Percentiles rank a stretch among this genome's conserved stretches.
Evolutionary conservation across 2,797 vertebrate species (phyloP).

Genomic region (Parauchenoglanis punctatus): DNA sequence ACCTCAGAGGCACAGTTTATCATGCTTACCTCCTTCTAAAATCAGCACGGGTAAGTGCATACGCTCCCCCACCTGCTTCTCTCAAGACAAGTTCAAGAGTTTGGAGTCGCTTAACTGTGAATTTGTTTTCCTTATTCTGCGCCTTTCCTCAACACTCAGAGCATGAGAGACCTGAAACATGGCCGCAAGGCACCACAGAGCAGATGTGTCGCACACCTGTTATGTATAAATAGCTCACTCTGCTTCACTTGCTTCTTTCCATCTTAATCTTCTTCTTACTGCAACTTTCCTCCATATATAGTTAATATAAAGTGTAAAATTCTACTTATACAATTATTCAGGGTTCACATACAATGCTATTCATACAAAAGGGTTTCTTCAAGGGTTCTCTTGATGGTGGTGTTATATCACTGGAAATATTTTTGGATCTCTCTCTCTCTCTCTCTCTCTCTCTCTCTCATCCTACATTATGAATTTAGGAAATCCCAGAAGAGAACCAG

Average conservation of each 20-base stretch:
- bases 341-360: neutral
- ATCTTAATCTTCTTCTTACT: conserved; percentile 34
- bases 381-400: neutral
- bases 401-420: neutral
- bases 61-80: conserved; percentile 26
- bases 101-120: conserved; percentile 37
- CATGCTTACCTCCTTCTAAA: conserved; percentile 44
- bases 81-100: conserved; percentile 31
- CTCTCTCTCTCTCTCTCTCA: conserved; percentile 8
- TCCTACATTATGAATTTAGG: neutral
- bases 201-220: conserved; percentile 57
- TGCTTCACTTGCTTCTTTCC: conserved; percentile 42
- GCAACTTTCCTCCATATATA: neutral
- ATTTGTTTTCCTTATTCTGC: conserved; percentile 34
- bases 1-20: conserved; percentile 49
- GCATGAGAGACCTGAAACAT: conserved; percentile 56
- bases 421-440: neutral
- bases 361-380: neutral
- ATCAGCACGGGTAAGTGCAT: conserved; percentile 40
- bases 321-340: neutral
- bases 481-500: neutral
- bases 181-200: conserved; percentile 32
- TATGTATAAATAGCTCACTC: conserved; percentile 44
- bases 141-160: conserved; percentile 57
- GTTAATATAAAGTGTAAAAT: neutral